phyloP scores from a whole-genome alignment of 2,888 invertebrate species.

The Hyalella azteca region DNA sequence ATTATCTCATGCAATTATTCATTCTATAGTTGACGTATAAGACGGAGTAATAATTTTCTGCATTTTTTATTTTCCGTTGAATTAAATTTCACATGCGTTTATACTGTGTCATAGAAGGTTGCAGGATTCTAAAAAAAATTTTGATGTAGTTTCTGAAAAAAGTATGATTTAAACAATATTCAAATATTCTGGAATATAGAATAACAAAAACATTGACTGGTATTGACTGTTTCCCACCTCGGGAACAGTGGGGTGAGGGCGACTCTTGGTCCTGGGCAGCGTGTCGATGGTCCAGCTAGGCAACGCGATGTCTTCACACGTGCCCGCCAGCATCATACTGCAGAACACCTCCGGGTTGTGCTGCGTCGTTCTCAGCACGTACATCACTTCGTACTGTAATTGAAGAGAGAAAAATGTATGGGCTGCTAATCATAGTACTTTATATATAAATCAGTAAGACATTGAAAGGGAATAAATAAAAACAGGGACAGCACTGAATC shows the following conservation, averaged over 20 bases:
- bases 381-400: slow-evolving; percentile 23
- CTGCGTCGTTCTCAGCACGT: slow-evolving; percentile 4
- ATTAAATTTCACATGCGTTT: too few species aligned
- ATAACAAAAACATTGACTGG: too few species aligned
- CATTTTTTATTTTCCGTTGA: not conserved
- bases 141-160: too few species aligned
- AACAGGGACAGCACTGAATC: too few species aligned
- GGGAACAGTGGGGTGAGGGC: not conserved
- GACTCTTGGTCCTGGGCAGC: not conserved
- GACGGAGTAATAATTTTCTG: not conserved
- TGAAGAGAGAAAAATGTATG: too few species aligned
- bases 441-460: too few species aligned
- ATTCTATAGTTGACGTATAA: not conserved
- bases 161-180: too few species aligned
- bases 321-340: slow-evolving; percentile 2
- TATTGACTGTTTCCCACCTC: not conserved
- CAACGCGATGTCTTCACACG: not conserved
- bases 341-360: slow-evolving; percentile 15
- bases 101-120: too few species aligned
- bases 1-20: not conserved
- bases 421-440: too few species aligned
- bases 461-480: too few species aligned
- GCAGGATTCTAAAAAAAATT: too few species aligned
- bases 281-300: not conserved
- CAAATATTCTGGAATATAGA: too few species aligned